Evolutionary conservation across 1,140 invertebrate species (phyloP).

Genomic region (Rhagoletis pomonella): DNA sequence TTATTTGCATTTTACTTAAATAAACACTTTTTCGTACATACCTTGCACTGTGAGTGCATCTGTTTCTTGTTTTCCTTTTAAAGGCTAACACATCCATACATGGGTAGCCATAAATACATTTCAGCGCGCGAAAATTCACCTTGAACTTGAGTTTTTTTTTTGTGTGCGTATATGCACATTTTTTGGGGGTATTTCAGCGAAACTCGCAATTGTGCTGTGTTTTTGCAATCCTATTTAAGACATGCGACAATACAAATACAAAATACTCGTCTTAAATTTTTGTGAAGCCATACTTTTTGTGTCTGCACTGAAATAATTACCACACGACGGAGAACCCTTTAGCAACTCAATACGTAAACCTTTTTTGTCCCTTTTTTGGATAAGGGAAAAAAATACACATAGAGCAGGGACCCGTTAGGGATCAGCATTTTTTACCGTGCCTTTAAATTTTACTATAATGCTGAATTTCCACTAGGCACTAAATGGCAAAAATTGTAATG

Average conservation of each 20-base stretch:
- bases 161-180: not conserved
- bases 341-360: no score
- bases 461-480: no score
- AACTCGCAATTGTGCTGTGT: not conserved
- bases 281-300: no score
- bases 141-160: constrained; percentile 21
- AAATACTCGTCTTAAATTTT: no score
- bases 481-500: no score
- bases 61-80: not conserved
- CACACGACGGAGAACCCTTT: no score
- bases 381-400: no score
- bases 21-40: not conserved
- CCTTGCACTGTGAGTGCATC: not conserved
- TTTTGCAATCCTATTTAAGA: not conserved
- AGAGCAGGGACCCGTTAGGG: no score
- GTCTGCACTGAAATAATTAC: no score
- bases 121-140: not conserved
- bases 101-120: not conserved
- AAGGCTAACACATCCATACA: not conserved
- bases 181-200: constrained; percentile 15
- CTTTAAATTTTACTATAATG: no score
- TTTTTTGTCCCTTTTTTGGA: no score
- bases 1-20: not conserved
- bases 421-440: no score
- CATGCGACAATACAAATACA: not conserved